Evolutionary conservation across 2,797 vertebrate genomes (phyloP), one percentile per base, ranked within the genome.

Genomic region (Scyliorhinus canicula): DNA sequence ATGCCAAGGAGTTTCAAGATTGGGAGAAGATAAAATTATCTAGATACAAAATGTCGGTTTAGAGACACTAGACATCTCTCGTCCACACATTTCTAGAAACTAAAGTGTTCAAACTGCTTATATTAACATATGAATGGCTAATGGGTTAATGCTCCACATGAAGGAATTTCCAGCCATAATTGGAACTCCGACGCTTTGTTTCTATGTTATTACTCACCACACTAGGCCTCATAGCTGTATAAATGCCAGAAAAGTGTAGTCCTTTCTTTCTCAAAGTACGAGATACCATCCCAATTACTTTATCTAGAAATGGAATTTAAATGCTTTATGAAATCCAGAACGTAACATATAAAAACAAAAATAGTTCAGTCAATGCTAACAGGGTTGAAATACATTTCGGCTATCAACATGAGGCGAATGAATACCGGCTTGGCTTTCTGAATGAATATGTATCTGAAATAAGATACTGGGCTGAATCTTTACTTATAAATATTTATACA

Each of bases 191-290:
- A 65, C 60, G 40, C 44, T 21, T 91, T 60, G n/a, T 40, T 91
- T 60, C 24, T 21, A 16, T 90, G 14, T 60, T 65, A 65, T 91
- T 96, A 96, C 96, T 97, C 95, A 97, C 96, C 95, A 96, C 96
- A 95, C 96, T 96, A 95, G 96, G 96, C 95, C 94, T 96, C 74
- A 95, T 40, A 95, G 93, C 95, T 95, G 96, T 96, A 95, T 97
- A 97, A 96, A 97, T 96, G 28, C 60, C 95, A 95, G 95, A 96
- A 95, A 96, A 96, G 94, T 95, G 1, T 95, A 96, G 95, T 95
- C 96, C 96, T 95, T 24, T 95, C 69, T 96, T 57, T 95, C 95
- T 95, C 95, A 97, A 95, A 95, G 95, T 95, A 95, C 50, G 96
- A 95, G 93, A 96, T 86, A 96, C 88, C 84, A 94, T 96, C 95